These are phyloP conservation scores for Agapostemon virescens DNA, from an alignment of 2,888 invertebrate species.

Conservation along the genomic window DNA sequence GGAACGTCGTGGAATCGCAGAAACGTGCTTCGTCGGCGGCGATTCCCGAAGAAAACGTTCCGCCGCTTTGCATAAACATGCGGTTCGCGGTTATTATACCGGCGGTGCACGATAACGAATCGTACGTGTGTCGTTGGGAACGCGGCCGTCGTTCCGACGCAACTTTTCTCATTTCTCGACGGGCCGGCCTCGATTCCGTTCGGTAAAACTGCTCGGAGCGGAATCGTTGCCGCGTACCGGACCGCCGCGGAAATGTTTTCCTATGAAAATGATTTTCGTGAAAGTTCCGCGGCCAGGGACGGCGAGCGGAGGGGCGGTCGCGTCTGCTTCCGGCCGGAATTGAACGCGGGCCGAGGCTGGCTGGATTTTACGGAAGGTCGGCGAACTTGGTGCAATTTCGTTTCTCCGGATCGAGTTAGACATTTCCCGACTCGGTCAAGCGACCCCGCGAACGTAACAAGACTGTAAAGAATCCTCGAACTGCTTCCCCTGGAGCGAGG, in stretches of 20 bases:
- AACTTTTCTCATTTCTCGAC: background rate
- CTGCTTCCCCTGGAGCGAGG: background rate
- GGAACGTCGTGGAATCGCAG: too few species aligned
- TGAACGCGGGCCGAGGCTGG: background rate
- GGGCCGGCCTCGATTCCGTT: background rate
- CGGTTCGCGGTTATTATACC: background rate
- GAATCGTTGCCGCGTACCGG: background rate
- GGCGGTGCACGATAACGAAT: background rate
- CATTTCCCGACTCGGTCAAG: background rate
- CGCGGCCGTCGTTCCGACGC: too few species aligned
- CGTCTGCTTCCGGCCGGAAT: background rate
- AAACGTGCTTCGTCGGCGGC: too few species aligned
- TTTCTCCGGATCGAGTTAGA: background rate
- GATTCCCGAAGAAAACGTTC: too few species aligned
- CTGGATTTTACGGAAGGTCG: background rate
- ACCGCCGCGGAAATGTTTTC: conserved; percentile 5
- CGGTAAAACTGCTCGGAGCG: background rate
- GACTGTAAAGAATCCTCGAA: background rate
- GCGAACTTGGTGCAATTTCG: conserved; percentile 1
- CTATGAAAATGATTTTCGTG: conserved; percentile 8
- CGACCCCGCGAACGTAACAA: background rate
- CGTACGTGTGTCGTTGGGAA: background rate
- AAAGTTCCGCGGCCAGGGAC: background rate
- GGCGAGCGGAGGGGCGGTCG: background rate
- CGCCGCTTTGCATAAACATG: background rate